phyloP scores from a whole-genome alignment of 2,113 vertebrate genomes.

The Manacus vitellinus region DNA sequence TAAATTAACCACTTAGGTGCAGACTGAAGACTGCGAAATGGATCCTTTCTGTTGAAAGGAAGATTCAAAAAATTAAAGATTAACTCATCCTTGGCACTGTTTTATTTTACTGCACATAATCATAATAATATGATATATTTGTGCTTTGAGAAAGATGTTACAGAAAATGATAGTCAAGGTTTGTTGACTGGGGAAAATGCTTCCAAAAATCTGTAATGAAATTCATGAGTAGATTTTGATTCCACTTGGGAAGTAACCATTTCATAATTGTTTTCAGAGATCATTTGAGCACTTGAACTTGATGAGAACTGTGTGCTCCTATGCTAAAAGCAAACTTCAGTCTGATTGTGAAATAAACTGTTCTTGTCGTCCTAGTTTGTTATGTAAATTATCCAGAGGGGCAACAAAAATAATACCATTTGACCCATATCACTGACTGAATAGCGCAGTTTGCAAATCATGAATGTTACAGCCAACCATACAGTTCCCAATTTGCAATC shows the following conservation, averaged over 20 bases:
- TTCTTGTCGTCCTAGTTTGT: not conserved
- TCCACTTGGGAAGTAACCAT: not conserved
- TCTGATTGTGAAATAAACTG: not conserved
- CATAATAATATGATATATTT: not conserved
- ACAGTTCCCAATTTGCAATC: not conserved
- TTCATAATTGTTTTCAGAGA: constrained; percentile 13
- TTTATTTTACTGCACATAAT: not conserved
- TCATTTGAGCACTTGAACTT: not conserved
- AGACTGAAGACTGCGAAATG: not conserved
- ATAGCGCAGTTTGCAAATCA: not conserved
- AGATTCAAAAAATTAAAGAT: not conserved
- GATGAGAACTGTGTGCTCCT: not conserved
- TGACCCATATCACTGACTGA: not conserved
- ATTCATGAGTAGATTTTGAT: not conserved
- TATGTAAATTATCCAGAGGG: not conserved
- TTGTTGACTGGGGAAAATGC: not conserved
- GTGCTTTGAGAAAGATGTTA: not conserved
- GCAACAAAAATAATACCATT: not conserved
- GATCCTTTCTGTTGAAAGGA: not conserved
- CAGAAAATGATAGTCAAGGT: not conserved
- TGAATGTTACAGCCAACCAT: not conserved
- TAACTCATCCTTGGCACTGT: not conserved
- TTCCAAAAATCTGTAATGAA: not conserved
- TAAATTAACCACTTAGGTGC: constrained; percentile 43
- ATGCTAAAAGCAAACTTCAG: not conserved